These are phyloP conservation scores for Cremastinae sp. DNA, from an alignment of 2,888 invertebrate species.

Conservation along the genomic window DNA sequence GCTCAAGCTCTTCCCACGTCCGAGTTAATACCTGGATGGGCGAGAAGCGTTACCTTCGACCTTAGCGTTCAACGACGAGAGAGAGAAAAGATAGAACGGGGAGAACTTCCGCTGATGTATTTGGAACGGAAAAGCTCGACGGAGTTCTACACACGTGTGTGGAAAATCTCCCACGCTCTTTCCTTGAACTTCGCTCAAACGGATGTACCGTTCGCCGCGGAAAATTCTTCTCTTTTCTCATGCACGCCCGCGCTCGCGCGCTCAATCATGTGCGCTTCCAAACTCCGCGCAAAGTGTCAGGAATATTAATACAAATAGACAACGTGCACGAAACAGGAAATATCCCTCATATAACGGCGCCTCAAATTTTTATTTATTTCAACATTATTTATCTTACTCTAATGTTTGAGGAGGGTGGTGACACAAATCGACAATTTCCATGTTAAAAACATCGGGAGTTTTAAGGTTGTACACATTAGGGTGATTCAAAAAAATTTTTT, in stretches of 20 bases:
- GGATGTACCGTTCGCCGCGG: slow-evolving; percentile 35
- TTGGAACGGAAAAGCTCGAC: slow-evolving; percentile 22
- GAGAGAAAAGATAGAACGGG: background rate
- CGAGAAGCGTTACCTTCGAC: slow-evolving; percentile 49
- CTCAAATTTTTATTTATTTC: no score
- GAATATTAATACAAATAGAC: slow-evolving; percentile 10
- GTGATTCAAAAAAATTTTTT: no score
- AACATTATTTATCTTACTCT: no score
- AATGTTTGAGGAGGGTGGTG: no score
- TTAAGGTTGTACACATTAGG: no score
- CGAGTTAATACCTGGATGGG: slow-evolving; percentile 34
- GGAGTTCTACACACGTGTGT: slow-evolving; percentile 21
- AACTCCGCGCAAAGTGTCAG: slow-evolving; percentile 18
- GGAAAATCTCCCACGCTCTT: slow-evolving; percentile 45
- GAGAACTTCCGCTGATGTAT: slow-evolving; percentile 13
- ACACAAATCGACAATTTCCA: no score
- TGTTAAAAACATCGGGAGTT: no score
- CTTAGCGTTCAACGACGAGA: slow-evolving; percentile 55
- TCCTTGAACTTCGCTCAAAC: slow-evolving; percentile 38
- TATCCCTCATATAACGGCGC: no score
- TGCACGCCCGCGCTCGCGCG: slow-evolving; percentile 24
- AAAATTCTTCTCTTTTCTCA: background rate
- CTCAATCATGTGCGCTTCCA: background rate
- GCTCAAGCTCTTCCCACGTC: slow-evolving; percentile 13
- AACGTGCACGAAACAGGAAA: background rate